phyloP scores from a whole-genome alignment of 2,797 vertebrate genomes.

The Tragopan temminckii region DNA sequence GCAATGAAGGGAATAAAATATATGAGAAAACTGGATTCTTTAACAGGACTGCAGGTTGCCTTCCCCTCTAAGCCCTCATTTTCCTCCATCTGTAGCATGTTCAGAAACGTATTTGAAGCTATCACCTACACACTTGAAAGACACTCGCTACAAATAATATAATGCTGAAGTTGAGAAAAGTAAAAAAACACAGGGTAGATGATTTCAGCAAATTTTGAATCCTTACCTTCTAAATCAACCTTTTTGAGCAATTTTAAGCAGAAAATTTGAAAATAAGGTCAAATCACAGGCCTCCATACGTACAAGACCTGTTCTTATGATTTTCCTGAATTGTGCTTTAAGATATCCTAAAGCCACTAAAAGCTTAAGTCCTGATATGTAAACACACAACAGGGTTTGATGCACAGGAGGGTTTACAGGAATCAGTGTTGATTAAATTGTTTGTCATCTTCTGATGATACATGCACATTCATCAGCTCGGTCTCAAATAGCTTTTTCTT shows the following conservation, averaged over 20 bases:
- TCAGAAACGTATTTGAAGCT: background rate
- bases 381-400: background rate
- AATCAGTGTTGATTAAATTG: background rate
- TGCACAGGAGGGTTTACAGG: background rate
- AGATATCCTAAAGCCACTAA: background rate
- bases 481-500: background rate
- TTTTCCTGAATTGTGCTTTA: background rate
- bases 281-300: background rate
- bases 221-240: background rate
- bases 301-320: background rate
- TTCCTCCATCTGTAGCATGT: background rate
- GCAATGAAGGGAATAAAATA: background rate
- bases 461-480: background rate
- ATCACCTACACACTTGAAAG: background rate
- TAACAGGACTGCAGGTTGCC: background rate
- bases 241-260: background rate
- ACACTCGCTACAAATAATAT: background rate
- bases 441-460: background rate
- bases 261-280: background rate
- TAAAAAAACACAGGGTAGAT: background rate
- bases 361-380: accelerated
- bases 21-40: background rate
- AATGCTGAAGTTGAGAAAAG: background rate
- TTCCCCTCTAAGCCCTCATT: background rate
- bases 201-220: background rate